These are phyloP conservation scores for Biston betularia DNA, from an alignment of 2,888 invertebrate genomes.

Conservation along the genomic window DNA sequence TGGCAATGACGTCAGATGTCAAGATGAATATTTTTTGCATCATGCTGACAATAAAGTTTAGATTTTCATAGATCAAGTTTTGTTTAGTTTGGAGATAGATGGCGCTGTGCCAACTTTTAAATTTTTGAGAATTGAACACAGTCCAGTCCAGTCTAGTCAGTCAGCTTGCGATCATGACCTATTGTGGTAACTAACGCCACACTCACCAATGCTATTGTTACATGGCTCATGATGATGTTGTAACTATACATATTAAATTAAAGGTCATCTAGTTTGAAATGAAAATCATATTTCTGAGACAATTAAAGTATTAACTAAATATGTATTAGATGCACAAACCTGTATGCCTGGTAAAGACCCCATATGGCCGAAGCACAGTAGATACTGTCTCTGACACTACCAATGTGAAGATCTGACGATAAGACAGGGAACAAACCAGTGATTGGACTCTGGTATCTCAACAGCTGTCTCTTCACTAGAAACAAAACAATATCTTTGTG, in stretches of 20 bases:
- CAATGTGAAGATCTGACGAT: constrained; percentile 92
- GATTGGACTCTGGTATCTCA: constrained; percentile 96
- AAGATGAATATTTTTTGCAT: no score
- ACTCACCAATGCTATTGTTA: no score
- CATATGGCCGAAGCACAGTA: constrained; percentile 99
- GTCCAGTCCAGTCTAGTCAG: no score
- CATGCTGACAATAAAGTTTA: no score
- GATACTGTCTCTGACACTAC: constrained; percentile 97
- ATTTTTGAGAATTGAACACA: no score
- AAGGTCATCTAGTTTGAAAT: not conserved
- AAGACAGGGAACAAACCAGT: constrained; percentile 96
- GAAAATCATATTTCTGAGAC: not conserved
- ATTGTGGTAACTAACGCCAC: no score
- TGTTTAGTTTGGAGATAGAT: no score
- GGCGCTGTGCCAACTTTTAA: no score
- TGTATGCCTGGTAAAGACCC: constrained; percentile 98
- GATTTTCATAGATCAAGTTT: no score
- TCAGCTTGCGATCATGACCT: no score
- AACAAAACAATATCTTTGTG: constrained; percentile 32
- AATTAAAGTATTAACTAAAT: not conserved
- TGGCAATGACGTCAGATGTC: no score
- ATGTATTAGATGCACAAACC: constrained; percentile 71
- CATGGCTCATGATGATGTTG: no score
- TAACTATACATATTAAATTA: not conserved
- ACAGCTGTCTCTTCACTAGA: constrained; percentile 95